Evolutionary conservation across 1,140 invertebrate genomes (phyloP), one percentile per base, ranked within the genome.

Genomic region (Eciton burchellii): DNA sequence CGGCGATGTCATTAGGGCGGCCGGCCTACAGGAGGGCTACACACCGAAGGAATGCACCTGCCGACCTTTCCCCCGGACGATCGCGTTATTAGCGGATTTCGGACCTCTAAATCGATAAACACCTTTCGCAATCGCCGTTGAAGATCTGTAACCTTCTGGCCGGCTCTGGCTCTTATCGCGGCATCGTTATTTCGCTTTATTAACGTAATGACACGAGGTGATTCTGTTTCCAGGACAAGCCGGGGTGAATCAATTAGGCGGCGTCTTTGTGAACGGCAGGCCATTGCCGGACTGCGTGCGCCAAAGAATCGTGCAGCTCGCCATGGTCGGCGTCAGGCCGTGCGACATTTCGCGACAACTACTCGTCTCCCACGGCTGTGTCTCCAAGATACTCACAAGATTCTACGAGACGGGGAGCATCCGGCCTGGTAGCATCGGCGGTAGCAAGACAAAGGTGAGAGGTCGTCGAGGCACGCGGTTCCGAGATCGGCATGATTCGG

Each of bases 331-430:
- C 6, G 98, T 99, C 0, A 95, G 98, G 72, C 98, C 98, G 11
- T 99, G 98, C 93, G 98, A 99, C 94, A 99, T 99, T 92, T 99
- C 98, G 4, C 94, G 98, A 59, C 98, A 99, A 91, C 95, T 99
- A 35, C 95, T 99, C 12, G 99, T 99, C 8, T 99, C 98, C 0
- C 98, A 99, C 92, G 99, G 99, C 84, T 97, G 97, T 91, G 98
- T 99, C n/a, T 99, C 98, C 12, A 99, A 99, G 95, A 99, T 99
- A 84, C 95, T 99, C 12, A 99, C 98, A 3, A 95, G 99, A 81
- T 99, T 99, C 94, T 99, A 99, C 91, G 98, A 99, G 94, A 99
- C 98, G 8, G 98, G 98, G 0, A 98, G 97, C 59, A 98, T 99
- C 72, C 95, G 97, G 89, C 98, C 98, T 0, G 98, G 98, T 24